These are phyloP conservation scores for Meloidogyne floridensis DNA, from an alignment of 1,140 invertebrate genomes.

Conservation along the genomic window DNA sequence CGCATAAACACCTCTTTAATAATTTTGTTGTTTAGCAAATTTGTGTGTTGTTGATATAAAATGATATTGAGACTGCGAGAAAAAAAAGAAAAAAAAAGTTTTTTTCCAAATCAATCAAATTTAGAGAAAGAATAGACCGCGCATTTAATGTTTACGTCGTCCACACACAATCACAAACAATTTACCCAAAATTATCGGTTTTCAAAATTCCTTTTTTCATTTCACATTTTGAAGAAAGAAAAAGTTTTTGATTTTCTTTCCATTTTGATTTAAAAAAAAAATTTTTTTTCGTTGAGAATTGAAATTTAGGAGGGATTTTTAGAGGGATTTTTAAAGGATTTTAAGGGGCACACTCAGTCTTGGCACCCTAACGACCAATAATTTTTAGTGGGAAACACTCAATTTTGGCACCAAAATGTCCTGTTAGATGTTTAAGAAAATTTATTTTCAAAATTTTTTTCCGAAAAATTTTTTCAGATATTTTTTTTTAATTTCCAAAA, in stretches of 20 bases:
- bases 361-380: too few species aligned
- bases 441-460: too few species aligned
- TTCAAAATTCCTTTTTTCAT: background rate
- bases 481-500: background rate
- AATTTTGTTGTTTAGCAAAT: slow-evolving; percentile 4
- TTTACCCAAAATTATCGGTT: background rate
- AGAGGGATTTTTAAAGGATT: background rate
- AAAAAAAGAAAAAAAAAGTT: background rate
- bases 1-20: background rate
- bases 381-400: too few species aligned
- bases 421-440: too few species aligned
- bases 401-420: background rate
- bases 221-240: slow-evolving; percentile 1
- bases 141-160: background rate
- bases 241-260: background rate
- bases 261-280: background rate
- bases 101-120: slow-evolving; percentile 13
- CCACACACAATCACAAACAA: background rate
- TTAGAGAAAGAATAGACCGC: background rate
- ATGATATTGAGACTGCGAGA: slow-evolving; percentile 8
- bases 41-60: background rate
- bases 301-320: background rate
- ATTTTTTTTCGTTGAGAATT: background rate
- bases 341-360: too few species aligned
- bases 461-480: background rate